Evolutionary conservation across 2,113 vertebrate species (phyloP).

Genomic region (Cottus gobio): DNA sequence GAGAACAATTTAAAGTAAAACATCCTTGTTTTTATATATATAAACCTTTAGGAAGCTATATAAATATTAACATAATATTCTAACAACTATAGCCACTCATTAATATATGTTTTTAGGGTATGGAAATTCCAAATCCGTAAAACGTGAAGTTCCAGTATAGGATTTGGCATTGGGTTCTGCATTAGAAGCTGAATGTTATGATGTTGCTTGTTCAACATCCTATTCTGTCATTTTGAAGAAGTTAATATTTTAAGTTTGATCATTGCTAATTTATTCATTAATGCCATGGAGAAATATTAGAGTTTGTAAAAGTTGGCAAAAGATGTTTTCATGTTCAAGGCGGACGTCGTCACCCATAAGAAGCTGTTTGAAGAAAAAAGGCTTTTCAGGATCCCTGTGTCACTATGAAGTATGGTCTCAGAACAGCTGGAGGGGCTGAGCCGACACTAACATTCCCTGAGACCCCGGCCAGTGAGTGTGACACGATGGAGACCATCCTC

Average conservation of each 20-base stretch:
- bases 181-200: not conserved
- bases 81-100: constrained; percentile 14
- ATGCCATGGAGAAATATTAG: no score
- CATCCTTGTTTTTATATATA: not conserved
- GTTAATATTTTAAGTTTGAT: not conserved
- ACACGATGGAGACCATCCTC: constrained; percentile 45
- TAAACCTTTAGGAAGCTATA: not conserved
- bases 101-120: not conserved
- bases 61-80: not conserved
- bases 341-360: not conserved
- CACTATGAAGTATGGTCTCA: not conserved
- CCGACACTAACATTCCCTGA: constrained; percentile 57
- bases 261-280: no score
- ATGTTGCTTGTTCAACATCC: not conserved
- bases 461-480: constrained; percentile 50
- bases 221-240: not conserved
- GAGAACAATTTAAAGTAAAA: not conserved
- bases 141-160: not conserved
- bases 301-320: not conserved
- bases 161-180: not conserved
- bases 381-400: not conserved
- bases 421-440: constrained; percentile 62
- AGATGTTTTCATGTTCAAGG: not conserved
- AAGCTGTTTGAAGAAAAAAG: not conserved
- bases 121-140: constrained; percentile 10